Percentiles rank a stretch among this genome's conserved stretches.
Evolutionary conservation across 1,140 invertebrate species (phyloP).

Genomic region (Cydia splendana): DNA sequence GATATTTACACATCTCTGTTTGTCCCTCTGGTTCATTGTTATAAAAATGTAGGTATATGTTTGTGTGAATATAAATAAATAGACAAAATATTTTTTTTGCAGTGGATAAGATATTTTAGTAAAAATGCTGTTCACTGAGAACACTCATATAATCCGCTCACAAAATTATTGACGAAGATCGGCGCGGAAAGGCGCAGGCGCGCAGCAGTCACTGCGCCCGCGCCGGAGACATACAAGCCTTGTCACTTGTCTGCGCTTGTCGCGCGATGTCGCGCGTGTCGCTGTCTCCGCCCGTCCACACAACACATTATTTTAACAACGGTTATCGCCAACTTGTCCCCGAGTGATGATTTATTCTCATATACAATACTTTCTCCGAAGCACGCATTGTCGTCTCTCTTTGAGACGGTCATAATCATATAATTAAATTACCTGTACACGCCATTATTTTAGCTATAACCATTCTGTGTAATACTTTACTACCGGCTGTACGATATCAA

Average conservation of each 20-base stretch:
- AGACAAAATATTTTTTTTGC: too few species aligned
- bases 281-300: constrained; percentile 46
- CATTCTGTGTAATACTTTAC: constrained; percentile 23
- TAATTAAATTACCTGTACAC: constrained; percentile 30
- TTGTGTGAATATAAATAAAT: too few species aligned
- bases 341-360: constrained; percentile 70
- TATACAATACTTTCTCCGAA: constrained; percentile 56
- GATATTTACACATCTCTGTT: too few species aligned
- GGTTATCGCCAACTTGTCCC: constrained; percentile 68
- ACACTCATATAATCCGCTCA: neutral
- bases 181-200: neutral
- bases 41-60: too few species aligned
- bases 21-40: too few species aligned
- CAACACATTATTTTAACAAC: constrained; percentile 62
- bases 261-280: constrained; percentile 56
- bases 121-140: neutral
- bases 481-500: constrained; percentile 16
- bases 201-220: neutral
- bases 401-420: constrained; percentile 46
- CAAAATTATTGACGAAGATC: neutral
- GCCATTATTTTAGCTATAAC: constrained; percentile 22
- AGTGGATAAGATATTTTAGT: too few species aligned
- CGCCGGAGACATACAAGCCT: constrained; percentile 40
- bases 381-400: constrained; percentile 51
- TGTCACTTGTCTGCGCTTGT: constrained; percentile 58